Percentiles rank a stretch among this genome's conserved stretches.
These are phyloP conservation scores for Eupithecia dodoneata DNA, from an alignment of 2,888 invertebrate genomes.

Conservation along the genomic window DNA sequence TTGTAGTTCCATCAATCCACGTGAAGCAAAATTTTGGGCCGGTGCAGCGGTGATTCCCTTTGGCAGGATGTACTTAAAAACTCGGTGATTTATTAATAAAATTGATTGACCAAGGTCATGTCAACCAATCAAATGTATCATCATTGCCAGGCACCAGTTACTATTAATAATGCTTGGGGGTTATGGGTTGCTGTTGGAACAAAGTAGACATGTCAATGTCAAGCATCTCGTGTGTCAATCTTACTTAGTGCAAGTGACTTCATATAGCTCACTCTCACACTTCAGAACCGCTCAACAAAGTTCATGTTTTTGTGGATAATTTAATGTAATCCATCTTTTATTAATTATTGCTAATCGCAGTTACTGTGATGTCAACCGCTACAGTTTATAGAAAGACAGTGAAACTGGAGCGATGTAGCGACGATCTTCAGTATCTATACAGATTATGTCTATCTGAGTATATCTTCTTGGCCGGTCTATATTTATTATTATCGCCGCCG, in stretches of 20 bases:
- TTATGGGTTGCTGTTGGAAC: not conserved
- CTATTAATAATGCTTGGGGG: not conserved
- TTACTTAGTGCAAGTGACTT: too few species aligned
- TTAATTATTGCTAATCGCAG: too few species aligned
- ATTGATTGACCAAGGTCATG: not conserved
- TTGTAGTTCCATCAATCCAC: not conserved
- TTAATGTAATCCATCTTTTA: too few species aligned
- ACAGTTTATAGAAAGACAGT: not conserved
- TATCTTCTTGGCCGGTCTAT: not conserved
- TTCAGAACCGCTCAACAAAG: too few species aligned
- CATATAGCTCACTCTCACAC: too few species aligned
- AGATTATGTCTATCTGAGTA: not conserved
- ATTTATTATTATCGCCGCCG: conserved; percentile 10
- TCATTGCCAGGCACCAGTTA: not conserved
- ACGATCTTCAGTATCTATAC: not conserved
- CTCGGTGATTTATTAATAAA: not conserved
- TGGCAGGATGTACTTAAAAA: not conserved
- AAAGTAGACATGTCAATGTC: too few species aligned
- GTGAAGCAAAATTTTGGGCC: not conserved
- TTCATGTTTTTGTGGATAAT: too few species aligned
- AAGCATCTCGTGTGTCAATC: too few species aligned
- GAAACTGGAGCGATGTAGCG: not conserved
- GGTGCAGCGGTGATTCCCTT: not conserved
- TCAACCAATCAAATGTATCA: not conserved
- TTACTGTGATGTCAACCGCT: not conserved